Base-by-base conservation (phyloP, 1,140 invertebrate species). In the Argopecten irradians region DNA sequence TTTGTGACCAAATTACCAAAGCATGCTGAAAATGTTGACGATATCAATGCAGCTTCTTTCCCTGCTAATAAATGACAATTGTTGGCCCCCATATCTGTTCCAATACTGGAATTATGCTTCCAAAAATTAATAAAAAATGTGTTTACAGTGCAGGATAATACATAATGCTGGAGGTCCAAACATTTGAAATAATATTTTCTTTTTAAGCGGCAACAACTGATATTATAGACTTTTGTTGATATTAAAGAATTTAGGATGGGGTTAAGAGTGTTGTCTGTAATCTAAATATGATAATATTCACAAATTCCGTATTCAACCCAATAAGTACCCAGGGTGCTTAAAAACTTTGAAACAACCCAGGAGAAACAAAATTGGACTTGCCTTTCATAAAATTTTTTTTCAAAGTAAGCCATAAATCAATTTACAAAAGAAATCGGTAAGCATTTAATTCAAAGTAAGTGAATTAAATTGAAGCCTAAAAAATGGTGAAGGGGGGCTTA, bases 31-130 rank as follows among this genome's bases (percentile, higher is more conserved):
- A 71, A 71, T 71, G n/a, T 71, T 71, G 8, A n/a, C 7, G 55
- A 71, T 71, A 71, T 71, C 55, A 71, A 71, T 71, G 55, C 22
- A n/a, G 22, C 22, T 46, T 46, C 55, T 71, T 71, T 71, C 55
- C 28, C 28, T 71, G 55, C 55, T n/a, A 71, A 71, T 71, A 28
- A 71, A n/a, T 71, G 55, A 71, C 55, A 71, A 71, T 71, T 71
- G 55, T 71, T 71, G 55, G 55, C n/a, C 55, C 55, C 55, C 22
- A 71, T 71, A 71, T 71, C 55, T 28, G 55, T 71, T 71, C 55
- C 28, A 28, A 71, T 71, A 5, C 55, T 11, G n/a, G n/a, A 71
- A 71, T 71, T n/a, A 71, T 71, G n/a, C 28, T 28, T n/a, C 55
- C 28, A 28, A 71, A 71, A 71, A 71, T 71, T 71, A 28, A 71